These are phyloP conservation scores for Papilio machaon DNA, from an alignment of 1,140 invertebrate species.

Conservation along the genomic window DNA sequence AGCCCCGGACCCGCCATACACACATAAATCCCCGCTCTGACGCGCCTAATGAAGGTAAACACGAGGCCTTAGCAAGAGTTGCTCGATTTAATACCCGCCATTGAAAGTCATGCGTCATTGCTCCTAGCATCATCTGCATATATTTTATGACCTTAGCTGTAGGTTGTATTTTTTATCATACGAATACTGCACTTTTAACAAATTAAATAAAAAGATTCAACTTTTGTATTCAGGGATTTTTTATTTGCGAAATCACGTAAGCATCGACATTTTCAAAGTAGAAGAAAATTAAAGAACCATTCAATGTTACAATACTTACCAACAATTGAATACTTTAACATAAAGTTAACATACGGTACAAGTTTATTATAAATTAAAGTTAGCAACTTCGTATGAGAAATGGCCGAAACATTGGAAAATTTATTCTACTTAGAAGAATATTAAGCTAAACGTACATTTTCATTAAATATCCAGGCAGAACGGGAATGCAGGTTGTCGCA, in stretches of 20 bases:
- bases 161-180: background rate
- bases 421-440: slow-evolving; percentile 55
- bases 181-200: background rate
- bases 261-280: background rate
- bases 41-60: slow-evolving; percentile 30
- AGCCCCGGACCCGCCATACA: background rate
- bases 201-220: background rate
- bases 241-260: background rate
- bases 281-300: background rate
- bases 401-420: slow-evolving; percentile 33
- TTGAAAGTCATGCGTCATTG: background rate
- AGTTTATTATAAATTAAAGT: slow-evolving; percentile 26
- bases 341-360: background rate
- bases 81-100: background rate
- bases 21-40: slow-evolving; percentile 28
- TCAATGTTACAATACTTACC: background rate
- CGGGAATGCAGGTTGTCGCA: slow-evolving; percentile 75
- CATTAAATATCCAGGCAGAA: slow-evolving; percentile 73
- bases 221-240: background rate
- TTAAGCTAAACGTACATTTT: slow-evolving; percentile 73
- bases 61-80: background rate
- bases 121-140: background rate
- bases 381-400: slow-evolving; percentile 12
- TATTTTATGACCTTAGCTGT: background rate
- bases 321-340: background rate